Conservation (phyloP, 1,140 invertebrate genomes). For the Aplysia californica region DNA sequence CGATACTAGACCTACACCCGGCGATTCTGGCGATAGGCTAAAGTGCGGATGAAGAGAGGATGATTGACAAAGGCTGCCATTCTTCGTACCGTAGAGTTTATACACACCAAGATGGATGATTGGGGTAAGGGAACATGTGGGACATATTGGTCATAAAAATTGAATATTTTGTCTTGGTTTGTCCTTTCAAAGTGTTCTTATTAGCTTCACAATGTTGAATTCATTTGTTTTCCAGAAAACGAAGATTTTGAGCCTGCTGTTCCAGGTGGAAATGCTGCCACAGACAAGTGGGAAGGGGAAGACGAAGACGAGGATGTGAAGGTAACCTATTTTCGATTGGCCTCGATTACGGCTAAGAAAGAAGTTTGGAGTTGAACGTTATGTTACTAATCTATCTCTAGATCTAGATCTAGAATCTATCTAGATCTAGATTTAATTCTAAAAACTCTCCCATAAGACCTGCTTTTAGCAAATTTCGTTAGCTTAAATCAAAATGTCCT, state of each 20-base stretch:
- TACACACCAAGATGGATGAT: not conserved
- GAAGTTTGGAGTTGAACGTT: no score
- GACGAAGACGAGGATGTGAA: slow-evolving; percentile 85
- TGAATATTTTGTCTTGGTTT: not conserved
- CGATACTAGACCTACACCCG: no score
- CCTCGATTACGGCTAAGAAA: not conserved
- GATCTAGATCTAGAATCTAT: no score
- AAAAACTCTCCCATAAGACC: no score
- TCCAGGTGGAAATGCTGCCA: slow-evolving; percentile 23
- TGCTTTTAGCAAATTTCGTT: no score
- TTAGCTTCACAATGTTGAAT: not conserved
- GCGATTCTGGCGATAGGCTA: no score
- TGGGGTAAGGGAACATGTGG: not conserved
- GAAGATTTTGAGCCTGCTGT: slow-evolving; percentile 43
- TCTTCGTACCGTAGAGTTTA: not conserved
- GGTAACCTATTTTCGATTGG: slow-evolving; percentile 69
- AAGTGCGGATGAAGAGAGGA: no score
- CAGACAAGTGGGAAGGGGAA: slow-evolving; percentile 87
- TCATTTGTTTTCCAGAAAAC: slow-evolving; percentile 32
- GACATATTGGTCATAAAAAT: not conserved
- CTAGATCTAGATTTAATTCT: no score
- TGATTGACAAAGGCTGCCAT: not conserved
- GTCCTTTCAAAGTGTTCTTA: not conserved
- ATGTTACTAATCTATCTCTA: no score
- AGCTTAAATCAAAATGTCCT: no score